phyloP scores from a whole-genome alignment of 2,888 invertebrate genomes.

The Onthophagus sagittarius region DNA sequence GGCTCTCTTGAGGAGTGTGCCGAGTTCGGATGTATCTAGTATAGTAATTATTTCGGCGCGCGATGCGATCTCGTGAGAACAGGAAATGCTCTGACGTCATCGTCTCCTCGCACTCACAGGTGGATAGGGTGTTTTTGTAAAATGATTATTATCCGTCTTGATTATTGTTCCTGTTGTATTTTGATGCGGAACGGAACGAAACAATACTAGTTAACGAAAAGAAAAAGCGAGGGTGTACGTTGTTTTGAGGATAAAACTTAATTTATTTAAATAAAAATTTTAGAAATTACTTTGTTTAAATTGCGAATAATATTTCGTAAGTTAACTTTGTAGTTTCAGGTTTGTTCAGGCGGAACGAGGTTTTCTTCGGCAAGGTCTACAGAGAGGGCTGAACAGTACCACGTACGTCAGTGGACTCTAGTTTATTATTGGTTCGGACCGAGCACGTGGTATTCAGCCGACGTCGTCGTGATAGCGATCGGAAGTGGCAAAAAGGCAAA shows the following conservation, averaged over 20 bases:
- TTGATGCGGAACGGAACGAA: too few relatives aligned
- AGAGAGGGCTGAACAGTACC: not conserved
- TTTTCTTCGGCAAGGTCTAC: not conserved
- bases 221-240: too few relatives aligned
- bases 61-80: slow-evolving; percentile 50
- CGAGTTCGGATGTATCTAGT: not conserved
- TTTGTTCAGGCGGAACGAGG: not conserved
- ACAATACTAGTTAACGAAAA: too few relatives aligned
- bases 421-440: slow-evolving; percentile 23
- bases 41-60: slow-evolving; percentile 45
- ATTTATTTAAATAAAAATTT: not conserved
- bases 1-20: not conserved
- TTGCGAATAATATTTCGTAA: not conserved
- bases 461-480: slow-evolving; percentile 22
- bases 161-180: not conserved
- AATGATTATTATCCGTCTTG: not conserved
- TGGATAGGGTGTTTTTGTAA: slow-evolving; percentile 36
- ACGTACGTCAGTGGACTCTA: slow-evolving; percentile 18
- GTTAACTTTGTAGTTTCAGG: not conserved
- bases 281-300: not conserved
- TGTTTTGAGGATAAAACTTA: not conserved
- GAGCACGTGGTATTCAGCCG: slow-evolving; percentile 22
- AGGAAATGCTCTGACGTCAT: slow-evolving; percentile 46
- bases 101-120: slow-evolving; percentile 36
- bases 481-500: slow-evolving; percentile 21